Evolutionary conservation across 2,113 vertebrate genomes (phyloP).

Genomic region (Willisornis vidua): DNA sequence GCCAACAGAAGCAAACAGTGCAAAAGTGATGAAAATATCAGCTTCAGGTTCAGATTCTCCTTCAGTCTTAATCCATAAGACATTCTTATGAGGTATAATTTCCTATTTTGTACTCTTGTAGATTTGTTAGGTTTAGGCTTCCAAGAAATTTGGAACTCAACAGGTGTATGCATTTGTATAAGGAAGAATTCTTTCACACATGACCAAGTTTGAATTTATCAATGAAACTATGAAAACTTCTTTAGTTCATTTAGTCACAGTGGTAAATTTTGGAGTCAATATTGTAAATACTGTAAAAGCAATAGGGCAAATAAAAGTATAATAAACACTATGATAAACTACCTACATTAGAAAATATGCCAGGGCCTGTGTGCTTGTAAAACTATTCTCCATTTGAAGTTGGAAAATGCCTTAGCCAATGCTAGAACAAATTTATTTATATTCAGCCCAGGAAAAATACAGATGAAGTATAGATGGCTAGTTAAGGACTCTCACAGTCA

Average conservation of each 20-base stretch:
- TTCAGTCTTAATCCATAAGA: not conserved
- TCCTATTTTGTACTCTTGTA: not conserved
- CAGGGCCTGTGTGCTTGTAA: not conserved
- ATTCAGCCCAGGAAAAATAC: not conserved
- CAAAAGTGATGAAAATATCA: not conserved
- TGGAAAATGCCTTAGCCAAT: not conserved
- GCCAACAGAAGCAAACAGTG: fast-evolving
- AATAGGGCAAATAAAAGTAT: not conserved
- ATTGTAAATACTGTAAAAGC: not conserved
- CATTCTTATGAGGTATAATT: not conserved
- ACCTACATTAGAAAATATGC: not conserved
- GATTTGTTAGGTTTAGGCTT: not conserved
- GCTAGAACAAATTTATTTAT: not conserved
- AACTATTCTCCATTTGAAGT: not conserved
- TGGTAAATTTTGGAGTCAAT: not conserved
- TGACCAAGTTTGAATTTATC: not conserved
- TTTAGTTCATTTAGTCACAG: not conserved
- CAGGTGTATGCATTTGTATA: not conserved
- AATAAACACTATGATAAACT: not conserved
- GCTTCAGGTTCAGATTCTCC: not conserved
- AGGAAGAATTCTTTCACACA: not conserved
- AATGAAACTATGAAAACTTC: not conserved
- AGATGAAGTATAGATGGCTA: not conserved
- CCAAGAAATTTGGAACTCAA: not conserved
- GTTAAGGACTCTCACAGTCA: not conserved